Conservation (phyloP, 2,888 invertebrate genomes). For the Adineta ricciae region DNA sequence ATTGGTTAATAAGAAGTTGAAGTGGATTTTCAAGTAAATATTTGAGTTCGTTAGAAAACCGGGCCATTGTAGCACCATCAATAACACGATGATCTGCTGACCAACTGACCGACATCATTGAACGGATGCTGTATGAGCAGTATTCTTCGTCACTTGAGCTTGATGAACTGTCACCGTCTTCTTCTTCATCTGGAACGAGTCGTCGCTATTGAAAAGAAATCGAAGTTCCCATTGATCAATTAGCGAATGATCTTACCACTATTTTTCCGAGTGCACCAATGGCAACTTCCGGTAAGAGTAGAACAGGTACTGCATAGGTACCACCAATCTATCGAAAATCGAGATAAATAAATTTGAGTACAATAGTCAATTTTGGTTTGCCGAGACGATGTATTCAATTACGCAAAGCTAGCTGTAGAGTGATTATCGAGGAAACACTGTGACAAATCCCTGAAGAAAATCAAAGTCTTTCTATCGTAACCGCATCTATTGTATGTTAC, state of each 20-base stretch:
- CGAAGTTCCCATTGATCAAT: not conserved
- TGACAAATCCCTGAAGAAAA: too few relatives aligned
- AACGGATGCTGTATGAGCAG: not conserved
- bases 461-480: too few relatives aligned
- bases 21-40: conserved; percentile 67
- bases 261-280: conserved; percentile 87
- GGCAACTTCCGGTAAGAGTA: conserved; percentile 81
- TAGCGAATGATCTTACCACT: conserved; percentile 56
- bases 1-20: not conserved
- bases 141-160: not conserved
- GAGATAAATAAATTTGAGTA: too few relatives aligned
- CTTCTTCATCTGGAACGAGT: not conserved
- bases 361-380: too few relatives aligned
- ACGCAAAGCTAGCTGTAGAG: too few relatives aligned
- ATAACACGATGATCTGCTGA: conserved; percentile 91
- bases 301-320: conserved; percentile 83
- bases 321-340: conserved; percentile 67
- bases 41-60: conserved; percentile 80
- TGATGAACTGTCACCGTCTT: not conserved
- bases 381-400: too few relatives aligned
- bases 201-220: not conserved
- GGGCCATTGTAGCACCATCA: conserved; percentile 90
- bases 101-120: conserved; percentile 70
- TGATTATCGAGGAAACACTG: too few relatives aligned
- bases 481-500: too few relatives aligned